Base-by-base conservation (phyloP, 2,113 vertebrate species). In the Perccottus glenii region DNA sequence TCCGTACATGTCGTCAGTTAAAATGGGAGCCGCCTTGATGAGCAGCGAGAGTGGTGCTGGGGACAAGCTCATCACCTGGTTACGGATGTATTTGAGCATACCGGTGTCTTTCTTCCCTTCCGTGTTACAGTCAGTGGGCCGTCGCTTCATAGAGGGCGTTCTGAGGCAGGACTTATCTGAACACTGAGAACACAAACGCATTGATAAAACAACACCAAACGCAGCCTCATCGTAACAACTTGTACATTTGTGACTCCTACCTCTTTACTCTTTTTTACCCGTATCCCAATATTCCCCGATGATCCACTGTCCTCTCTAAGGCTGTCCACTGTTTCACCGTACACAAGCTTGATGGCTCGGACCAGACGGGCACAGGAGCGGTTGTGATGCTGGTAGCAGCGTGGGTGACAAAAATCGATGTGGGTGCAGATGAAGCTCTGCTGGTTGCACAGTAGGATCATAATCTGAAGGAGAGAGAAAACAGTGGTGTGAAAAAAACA, bases 401-500 rank as follows among this genome's bases (percentile, higher is more conserved):
- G 96, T 0, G 98, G 96, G 77, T 98, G 98, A 75, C 98, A 99
- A 89, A 96, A 99, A 87, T 99, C 98, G 7, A 96, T 70, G 27
- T 99, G 98, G 2, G 95, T 96, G 38, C 98, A 99, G 85, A 99
- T 99, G 90, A 99, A 99, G 71, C 96, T 99, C 75, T 99, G 98
- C 87, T 99, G 98, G 89, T 98, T 99, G 92, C 97, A 98, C 51
- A 99, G 81, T 2, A 99, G 88, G 79, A 99, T 96, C 96, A 99
- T 99, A 43, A 99, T 96, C 97, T 99, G 90, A 44, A 80, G 19
- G 88, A 65, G 67, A 52, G 70, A 73, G 77, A 1, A 19, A 44
- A 33, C 27, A 5, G 27, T 11, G 33, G 57, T 8, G 3, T 10
- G 10, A 1, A 1, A 9, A 32, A n/a, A 9, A n/a, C 9, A 46